Percentiles rank a stretch among this genome's conserved stretches.
Evolutionary conservation across 2,888 invertebrate genomes (phyloP).

Genomic region (Malachius bipustulatus): DNA sequence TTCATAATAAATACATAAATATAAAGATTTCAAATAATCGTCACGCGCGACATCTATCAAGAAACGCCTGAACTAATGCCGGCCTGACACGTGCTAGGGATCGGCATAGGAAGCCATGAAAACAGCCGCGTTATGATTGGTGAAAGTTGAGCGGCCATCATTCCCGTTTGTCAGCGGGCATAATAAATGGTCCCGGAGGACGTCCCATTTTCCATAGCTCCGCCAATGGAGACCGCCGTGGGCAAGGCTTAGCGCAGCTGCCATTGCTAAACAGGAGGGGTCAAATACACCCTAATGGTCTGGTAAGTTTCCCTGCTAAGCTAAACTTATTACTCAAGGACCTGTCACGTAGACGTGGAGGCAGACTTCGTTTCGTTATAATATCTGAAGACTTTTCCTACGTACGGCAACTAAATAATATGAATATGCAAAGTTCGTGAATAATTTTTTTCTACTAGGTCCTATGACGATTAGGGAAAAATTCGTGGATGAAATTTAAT

Average conservation of each 20-base stretch:
- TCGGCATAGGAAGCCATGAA: slow-evolving; percentile 23
- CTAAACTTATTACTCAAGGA: too few relatives aligned
- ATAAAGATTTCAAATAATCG: background rate
- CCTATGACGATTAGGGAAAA: too few relatives aligned
- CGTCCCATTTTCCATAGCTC: slow-evolving; percentile 27
- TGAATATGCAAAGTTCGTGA: too few relatives aligned
- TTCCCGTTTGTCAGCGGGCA: slow-evolving; percentile 33
- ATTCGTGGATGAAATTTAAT: too few relatives aligned
- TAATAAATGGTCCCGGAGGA: slow-evolving; percentile 30
- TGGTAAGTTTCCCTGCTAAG: too few relatives aligned
- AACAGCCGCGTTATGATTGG: slow-evolving; percentile 35
- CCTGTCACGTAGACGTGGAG: too few relatives aligned
- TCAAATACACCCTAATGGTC: slow-evolving; percentile 17
- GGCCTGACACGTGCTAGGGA: slow-evolving; percentile 8
- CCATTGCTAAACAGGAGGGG: slow-evolving; percentile 35
- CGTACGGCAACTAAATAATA: too few relatives aligned
- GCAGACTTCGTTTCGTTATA: too few relatives aligned
- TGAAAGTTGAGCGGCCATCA: slow-evolving; percentile 39
- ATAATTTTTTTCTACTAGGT: too few relatives aligned
- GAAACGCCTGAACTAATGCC: slow-evolving; percentile 19
- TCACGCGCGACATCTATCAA: slow-evolving; percentile 26
- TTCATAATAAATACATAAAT: background rate
- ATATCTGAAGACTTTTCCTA: too few relatives aligned
- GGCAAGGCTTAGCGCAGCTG: slow-evolving; percentile 24
- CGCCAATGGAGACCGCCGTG: slow-evolving; percentile 28